A percentile compares a stretch with the other conserved stretches of the same genome.
Evolutionary conservation across 2,888 invertebrate species (phyloP).

Genomic region (Hipparchia sbordonii): DNA sequence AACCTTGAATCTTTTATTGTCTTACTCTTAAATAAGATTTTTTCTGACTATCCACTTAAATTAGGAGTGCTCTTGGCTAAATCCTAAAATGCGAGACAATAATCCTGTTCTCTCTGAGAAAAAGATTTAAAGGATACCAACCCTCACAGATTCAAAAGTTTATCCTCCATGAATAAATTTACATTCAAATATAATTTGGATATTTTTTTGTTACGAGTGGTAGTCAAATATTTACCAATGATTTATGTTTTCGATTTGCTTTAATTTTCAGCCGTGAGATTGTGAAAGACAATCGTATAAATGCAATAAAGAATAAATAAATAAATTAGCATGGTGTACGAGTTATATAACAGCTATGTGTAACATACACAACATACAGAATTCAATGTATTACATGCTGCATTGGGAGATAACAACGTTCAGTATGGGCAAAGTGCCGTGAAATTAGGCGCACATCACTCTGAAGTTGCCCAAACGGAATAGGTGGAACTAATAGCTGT

Average conservation of each 20-base stretch:
- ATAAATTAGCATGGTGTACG: no score
- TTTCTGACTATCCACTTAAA: conserved; percentile 14
- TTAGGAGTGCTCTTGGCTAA: conserved; percentile 22
- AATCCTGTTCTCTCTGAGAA: conserved; percentile 21
- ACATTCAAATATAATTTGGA: conserved; percentile 21
- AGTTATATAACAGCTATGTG: no score
- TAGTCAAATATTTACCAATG: background rate
- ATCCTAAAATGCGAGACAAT: conserved; percentile 24
- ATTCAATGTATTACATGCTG: background rate
- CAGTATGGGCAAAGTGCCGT: conserved; percentile 14
- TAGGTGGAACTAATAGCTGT: conserved; percentile 20
- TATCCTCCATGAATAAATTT: conserved; percentile 26
- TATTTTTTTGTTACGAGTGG: background rate
- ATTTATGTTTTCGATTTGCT: background rate
- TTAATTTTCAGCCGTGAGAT: background rate
- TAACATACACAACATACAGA: no score
- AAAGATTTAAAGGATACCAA: conserved; percentile 21
- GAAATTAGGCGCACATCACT: conserved; percentile 20
- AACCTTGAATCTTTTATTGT: conserved; percentile 35
- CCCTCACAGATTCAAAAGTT: conserved; percentile 24
- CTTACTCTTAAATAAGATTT: conserved; percentile 1
- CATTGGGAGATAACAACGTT: conserved; percentile 13
- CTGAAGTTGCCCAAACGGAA: conserved; percentile 16
- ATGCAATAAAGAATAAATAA: no score
- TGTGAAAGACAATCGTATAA: no score